Percentiles rank a stretch among this genome's conserved stretches.
Conservation (phyloP, 1,140 invertebrate genomes). For the Acarapis woodi region DNA sequence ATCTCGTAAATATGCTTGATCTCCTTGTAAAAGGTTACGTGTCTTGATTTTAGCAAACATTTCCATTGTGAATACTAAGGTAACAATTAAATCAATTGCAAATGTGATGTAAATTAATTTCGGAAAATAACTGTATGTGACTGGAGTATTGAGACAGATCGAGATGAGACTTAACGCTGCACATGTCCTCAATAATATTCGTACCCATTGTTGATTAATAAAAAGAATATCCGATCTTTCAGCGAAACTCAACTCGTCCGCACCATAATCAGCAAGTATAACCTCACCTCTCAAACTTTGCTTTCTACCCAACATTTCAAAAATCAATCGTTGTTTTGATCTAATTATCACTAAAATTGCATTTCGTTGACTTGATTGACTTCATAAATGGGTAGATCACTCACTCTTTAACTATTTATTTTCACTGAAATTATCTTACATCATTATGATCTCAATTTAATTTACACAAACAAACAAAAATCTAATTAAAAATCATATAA, state of each 20-base stretch:
- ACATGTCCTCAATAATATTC: constrained; percentile 58
- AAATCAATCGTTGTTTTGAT: too few species aligned
- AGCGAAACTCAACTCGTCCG: constrained; percentile 75
- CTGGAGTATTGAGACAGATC: constrained; percentile 79
- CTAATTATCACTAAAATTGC: too few species aligned
- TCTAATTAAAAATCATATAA: too few species aligned
- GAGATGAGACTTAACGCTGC: constrained; percentile 66
- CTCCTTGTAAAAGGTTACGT: constrained; percentile 58
- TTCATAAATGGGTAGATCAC: too few species aligned
- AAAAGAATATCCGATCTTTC: constrained; percentile 56
- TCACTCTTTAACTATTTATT: too few species aligned
- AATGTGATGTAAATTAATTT: constrained; percentile 65
- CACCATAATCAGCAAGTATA: constrained; percentile 71
- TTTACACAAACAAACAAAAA: too few species aligned
- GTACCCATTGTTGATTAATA: constrained; percentile 33
- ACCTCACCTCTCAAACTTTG: constrained; percentile 63
- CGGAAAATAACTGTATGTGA: constrained; percentile 58
- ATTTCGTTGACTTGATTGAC: too few species aligned
- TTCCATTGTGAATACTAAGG: constrained; percentile 74
- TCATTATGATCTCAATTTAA: too few species aligned
- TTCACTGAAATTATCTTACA: too few species aligned
- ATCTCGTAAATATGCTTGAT: constrained; percentile 73
- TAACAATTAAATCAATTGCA: constrained; percentile 51
- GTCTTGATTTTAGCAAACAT: constrained; percentile 97
- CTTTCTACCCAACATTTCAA: constrained; percentile 76